Base-by-base conservation (phyloP, 2,113 vertebrate species). In the Formicarius rufipectus region DNA sequence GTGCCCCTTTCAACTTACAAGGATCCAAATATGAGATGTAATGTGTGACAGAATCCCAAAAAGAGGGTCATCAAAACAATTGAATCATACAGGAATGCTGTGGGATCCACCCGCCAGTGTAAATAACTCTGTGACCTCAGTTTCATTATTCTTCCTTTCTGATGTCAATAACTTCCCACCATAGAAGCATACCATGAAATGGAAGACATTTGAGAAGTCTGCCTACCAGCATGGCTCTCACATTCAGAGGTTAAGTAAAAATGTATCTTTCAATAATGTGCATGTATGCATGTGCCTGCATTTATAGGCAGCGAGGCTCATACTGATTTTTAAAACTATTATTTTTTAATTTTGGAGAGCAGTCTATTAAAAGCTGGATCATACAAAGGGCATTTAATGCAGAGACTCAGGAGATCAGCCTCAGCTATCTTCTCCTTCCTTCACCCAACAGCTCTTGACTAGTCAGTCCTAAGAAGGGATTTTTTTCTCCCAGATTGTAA, bases 31-130 rank as follows among this genome's bases (percentile, higher is more conserved):
- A 90, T 96, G 76, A 95, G 92, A 94, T 75, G 83, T 87, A 94
- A 96, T 84, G 53, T 95, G 88, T 96, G 95, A 96, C 83, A 92
- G 90, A 92, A 94, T 95, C 95, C 66, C 83, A 78, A 96, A 95
- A 94, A 87, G 73, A 90, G 93, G 83, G 95, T 93, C 92, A 95
- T 96, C 80, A 95, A 96, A 96, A 96, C 95, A 96, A 94, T 91
- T 1, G 1, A 87, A 96, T 97, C 92, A 94, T 90, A 83, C 88
- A 87, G 90, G 95, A 96, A 95, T 95, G 95, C 83, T 86, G 76
- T 94, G 92, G 90, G 92, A 95, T 95, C 95, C 88, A 90, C 93
- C 76, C 86, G 12, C 92, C 95, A 95, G 90, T 89, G 96, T 96
- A 96, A 96, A 96, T 90, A 96, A 42, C 90, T 96, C 93, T 39